Evolutionary conservation across 2,797 vertebrate species (phyloP).

Genomic region (Pachyuromys duprasi): DNA sequence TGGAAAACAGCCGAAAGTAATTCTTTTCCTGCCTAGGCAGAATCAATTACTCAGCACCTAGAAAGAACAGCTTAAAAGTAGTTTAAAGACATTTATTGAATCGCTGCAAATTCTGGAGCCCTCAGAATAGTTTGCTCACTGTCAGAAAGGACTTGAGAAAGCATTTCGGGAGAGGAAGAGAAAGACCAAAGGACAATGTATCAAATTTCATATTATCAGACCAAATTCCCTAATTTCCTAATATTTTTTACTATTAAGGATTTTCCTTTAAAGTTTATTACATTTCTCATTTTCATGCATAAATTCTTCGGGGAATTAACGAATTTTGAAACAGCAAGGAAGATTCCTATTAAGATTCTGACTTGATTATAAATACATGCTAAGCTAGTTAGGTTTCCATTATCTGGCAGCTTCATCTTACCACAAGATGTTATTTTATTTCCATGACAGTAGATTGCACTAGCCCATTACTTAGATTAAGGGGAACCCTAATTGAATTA

Average conservation of each 20-base stretch:
- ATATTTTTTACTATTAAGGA: neutral
- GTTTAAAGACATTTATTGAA: slow-evolving; percentile 60
- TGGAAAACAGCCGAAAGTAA: slow-evolving; percentile 22
- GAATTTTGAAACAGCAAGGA: slow-evolving; percentile 57
- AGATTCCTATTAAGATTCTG: slow-evolving; percentile 42
- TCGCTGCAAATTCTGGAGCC: slow-evolving; percentile 11
- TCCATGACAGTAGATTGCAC: slow-evolving; percentile 67
- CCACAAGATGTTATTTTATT: slow-evolving; percentile 78
- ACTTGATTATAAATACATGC: slow-evolving; percentile 45
- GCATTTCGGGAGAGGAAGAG: neutral
- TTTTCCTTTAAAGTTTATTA: slow-evolving; percentile 43
- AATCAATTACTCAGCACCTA: slow-evolving; percentile 37
- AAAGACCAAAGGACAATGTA: neutral
- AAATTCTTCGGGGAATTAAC: slow-evolving; percentile 46
- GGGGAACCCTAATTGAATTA: slow-evolving; percentile 79
- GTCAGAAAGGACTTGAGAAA: slow-evolving; percentile 45
- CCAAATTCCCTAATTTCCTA: slow-evolving; percentile 14
- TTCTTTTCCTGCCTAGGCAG: neutral
- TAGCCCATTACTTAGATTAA: slow-evolving; percentile 78
- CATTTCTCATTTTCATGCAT: slow-evolving; percentile 40
- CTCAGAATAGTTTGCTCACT: slow-evolving; percentile 45
- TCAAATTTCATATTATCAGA: neutral
- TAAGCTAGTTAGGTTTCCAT: slow-evolving; percentile 75
- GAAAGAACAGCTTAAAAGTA: neutral
- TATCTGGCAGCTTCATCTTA: slow-evolving; percentile 68